Conservation (phyloP, 2,797 vertebrate genomes). For the Hapalemur alaotrensis region DNA sequence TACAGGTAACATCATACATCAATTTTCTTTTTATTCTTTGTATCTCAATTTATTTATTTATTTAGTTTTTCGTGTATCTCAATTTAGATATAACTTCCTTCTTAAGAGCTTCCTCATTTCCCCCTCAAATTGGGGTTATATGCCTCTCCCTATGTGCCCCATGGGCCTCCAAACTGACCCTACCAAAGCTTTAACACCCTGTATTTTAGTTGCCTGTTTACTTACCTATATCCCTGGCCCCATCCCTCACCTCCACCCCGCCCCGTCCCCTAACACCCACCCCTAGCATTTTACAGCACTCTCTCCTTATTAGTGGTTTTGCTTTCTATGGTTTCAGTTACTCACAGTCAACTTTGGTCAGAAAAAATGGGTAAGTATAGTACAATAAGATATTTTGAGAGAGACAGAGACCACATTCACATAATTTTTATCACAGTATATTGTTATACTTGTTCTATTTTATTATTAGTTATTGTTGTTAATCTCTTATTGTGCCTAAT, state of each 20-base stretch:
- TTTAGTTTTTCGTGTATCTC: neutral
- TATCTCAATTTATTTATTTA: neutral
- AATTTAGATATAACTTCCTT: neutral
- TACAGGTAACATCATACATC: neutral
- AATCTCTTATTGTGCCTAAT: too few relatives aligned
- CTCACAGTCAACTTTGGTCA: neutral
- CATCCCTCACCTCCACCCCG: neutral
- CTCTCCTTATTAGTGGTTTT: too few relatives aligned
- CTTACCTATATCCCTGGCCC: neutral
- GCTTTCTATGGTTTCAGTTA: too few relatives aligned
- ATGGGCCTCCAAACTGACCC: neutral
- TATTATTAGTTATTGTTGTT: neutral
- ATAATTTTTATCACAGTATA: neutral
- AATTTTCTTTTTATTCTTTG: neutral
- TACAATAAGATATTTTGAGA: neutral
- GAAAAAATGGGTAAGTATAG: neutral
- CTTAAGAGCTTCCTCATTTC: neutral
- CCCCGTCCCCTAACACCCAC: accelerated
- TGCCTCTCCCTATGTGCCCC: neutral
- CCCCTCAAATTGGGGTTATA: neutral
- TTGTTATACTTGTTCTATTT: neutral
- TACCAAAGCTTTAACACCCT: neutral
- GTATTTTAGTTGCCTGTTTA: neutral
- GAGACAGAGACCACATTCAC: neutral
- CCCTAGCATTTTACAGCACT: neutral